These are phyloP conservation scores for Nomada fucata DNA, from an alignment of 2,888 invertebrate species.

Conservation along the genomic window DNA sequence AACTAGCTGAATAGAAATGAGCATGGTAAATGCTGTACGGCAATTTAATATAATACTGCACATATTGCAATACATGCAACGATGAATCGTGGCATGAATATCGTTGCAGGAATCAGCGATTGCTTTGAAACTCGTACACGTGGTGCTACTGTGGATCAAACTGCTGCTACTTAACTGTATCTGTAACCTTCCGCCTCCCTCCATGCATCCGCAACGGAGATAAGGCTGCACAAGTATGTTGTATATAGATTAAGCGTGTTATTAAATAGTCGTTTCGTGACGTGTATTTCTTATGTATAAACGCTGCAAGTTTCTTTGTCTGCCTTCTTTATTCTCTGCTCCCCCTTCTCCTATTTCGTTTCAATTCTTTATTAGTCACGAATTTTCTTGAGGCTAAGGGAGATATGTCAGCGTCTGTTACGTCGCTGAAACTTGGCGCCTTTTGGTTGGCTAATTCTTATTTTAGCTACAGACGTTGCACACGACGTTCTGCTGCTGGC, in stretches of 20 bases:
- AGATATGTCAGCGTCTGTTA: slow-evolving; percentile 14
- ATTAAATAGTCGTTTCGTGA: slow-evolving; percentile 13
- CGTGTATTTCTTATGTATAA: background rate
- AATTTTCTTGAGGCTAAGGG: slow-evolving; percentile 11
- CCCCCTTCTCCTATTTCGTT: background rate
- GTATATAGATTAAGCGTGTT: slow-evolving; percentile 1
- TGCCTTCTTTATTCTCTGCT: background rate
- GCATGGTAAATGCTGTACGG: no score
- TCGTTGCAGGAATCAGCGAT: background rate
- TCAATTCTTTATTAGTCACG: background rate
- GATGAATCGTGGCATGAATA: background rate
- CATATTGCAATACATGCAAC: background rate
- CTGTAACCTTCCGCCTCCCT: slow-evolving; percentile 43
- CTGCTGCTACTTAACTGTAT: slow-evolving; percentile 60
- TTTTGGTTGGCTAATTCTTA: slow-evolving; percentile 33
- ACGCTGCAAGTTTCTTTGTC: slow-evolving; percentile 13
- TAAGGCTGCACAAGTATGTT: background rate
- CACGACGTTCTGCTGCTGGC: background rate
- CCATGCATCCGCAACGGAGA: slow-evolving; percentile 5
- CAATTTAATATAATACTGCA: background rate
- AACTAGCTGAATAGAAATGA: no score
- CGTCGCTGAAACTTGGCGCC: background rate
- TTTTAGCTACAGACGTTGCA: slow-evolving; percentile 31
- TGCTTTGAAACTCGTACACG: slow-evolving; percentile 13
- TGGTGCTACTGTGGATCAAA: slow-evolving; percentile 41